Conservation (phyloP, 2,888 invertebrate genomes). For the Acronicta leporina region DNA sequence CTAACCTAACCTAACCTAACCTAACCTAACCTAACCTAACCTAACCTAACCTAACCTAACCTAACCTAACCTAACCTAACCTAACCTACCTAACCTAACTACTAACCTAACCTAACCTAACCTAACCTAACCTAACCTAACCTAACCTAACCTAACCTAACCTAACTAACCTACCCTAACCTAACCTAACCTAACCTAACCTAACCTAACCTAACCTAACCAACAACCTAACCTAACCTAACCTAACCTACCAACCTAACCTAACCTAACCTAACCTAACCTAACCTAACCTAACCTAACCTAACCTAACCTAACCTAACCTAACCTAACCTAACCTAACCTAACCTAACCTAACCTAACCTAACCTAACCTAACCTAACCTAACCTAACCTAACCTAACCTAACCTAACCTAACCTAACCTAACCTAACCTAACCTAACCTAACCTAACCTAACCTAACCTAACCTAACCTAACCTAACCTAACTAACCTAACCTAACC, state of each 20-base stretch:
- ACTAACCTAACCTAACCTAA: slow-evolving; percentile 39
- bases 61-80: slow-evolving; percentile 30
- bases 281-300: slow-evolving; percentile 33
- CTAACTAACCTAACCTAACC: slow-evolving; percentile 5
- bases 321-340: slow-evolving; percentile 13
- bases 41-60: slow-evolving; percentile 19
- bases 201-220: slow-evolving; percentile 41
- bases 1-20: slow-evolving; percentile 22
- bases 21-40: slow-evolving; percentile 26
- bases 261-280: slow-evolving; percentile 2
- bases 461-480: too few species aligned
- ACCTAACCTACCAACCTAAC: slow-evolving; percentile 6
- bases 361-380: slow-evolving; percentile 35
- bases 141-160: slow-evolving; percentile 40
- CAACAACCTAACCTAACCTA: slow-evolving; percentile 8
- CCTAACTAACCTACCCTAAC: slow-evolving; percentile 33
- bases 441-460: slow-evolving; percentile 4
- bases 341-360: slow-evolving; percentile 1
- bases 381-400: slow-evolving; percentile 46
- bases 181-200: slow-evolving; percentile 39
- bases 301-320: slow-evolving; percentile 19
- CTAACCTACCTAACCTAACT: slow-evolving; percentile 34
- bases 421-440: slow-evolving; percentile 12
- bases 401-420: slow-evolving; percentile 26
- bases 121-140: slow-evolving; percentile 40